Percentiles rank a stretch among this genome's conserved stretches.
Conservation (phyloP, 2,797 vertebrate genomes). For the Rhincodon typus region DNA sequence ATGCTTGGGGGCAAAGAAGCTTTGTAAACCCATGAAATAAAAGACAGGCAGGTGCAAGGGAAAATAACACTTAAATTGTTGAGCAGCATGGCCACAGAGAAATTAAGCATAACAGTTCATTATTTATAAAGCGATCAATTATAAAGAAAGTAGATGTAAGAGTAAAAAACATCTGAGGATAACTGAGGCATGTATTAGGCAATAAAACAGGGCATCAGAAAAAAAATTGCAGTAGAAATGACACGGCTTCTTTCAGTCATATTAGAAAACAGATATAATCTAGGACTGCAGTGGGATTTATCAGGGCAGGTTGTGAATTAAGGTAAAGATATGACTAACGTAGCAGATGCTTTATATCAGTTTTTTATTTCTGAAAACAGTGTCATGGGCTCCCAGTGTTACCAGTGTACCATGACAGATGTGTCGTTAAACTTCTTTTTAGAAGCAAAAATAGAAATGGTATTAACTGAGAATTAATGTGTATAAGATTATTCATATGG, state of each 20-base stretch:
- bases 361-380: not conserved
- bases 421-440: not conserved
- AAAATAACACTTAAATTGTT: not conserved
- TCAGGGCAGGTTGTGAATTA: not conserved
- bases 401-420: not conserved
- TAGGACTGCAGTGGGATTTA: not conserved
- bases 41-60: not conserved
- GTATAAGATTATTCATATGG: not conserved
- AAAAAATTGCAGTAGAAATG: not conserved
- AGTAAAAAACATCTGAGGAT: not conserved
- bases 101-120: not conserved
- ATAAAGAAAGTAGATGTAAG: not conserved
- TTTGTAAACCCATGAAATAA: not conserved
- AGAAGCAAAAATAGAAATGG: not conserved
- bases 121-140: not conserved
- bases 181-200: not conserved
- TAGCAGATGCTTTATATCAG: not conserved
- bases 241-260: not conserved
- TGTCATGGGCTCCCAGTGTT: not conserved
- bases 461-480: not conserved
- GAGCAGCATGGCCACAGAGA: not conserved
- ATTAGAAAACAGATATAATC: not conserved
- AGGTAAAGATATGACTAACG: not conserved
- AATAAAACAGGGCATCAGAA: not conserved
- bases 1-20: not conserved